A percentile compares a stretch with the other conserved stretches of the same genome.
Evolutionary conservation across 2,113 vertebrate species (phyloP).

Genomic region (Hoplias malabaricus): DNA sequence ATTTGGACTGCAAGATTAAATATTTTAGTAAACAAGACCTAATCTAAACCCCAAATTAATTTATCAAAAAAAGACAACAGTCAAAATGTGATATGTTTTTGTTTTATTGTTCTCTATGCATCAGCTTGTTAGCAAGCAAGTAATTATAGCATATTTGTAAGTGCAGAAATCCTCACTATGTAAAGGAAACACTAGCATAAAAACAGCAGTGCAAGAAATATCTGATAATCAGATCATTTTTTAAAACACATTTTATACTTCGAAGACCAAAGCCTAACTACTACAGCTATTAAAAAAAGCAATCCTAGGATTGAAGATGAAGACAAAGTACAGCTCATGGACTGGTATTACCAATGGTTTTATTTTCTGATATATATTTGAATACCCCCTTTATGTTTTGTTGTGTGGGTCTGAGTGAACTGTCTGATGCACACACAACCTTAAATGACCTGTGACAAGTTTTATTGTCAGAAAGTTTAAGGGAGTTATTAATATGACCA

Average conservation of each 20-base stretch:
- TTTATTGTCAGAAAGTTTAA: constrained; percentile 1
- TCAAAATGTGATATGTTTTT: neutral
- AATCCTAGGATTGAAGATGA: neutral
- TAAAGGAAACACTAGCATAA: neutral
- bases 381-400: neutral
- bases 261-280: neutral
- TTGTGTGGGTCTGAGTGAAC: neutral
- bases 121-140: too few relatives aligned
- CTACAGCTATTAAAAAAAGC: too few relatives aligned
- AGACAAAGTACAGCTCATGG: neutral
- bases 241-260: neutral
- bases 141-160: too few relatives aligned
- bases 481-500: neutral
- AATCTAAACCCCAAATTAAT: neutral
- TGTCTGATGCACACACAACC: neutral
- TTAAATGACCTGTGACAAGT: neutral
- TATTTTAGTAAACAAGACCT: neutral
- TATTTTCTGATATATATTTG: neutral
- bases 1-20: neutral
- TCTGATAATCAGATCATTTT: neutral
- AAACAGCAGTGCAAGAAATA: neutral
- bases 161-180: neutral
- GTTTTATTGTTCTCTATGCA: neutral
- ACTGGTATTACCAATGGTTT: neutral
- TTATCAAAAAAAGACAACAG: too few relatives aligned